Conservation (phyloP, 2,113 vertebrate species). For the Albula goreensis region DNA sequence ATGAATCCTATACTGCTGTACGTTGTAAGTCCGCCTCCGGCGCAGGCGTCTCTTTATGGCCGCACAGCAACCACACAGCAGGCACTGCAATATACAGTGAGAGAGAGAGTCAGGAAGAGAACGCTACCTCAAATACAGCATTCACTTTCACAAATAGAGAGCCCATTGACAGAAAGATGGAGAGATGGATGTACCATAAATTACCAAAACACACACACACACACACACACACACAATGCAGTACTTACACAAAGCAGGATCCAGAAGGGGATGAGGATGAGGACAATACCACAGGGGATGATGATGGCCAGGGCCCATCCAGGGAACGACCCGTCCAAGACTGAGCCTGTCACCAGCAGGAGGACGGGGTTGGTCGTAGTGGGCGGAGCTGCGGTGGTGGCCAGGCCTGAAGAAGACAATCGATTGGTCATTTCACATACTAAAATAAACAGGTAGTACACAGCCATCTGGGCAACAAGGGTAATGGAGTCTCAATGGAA, state of each 20-base stretch:
- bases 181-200: no score
- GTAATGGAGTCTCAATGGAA: no score
- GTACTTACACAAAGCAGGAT: slow-evolving; percentile 23
- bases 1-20: slow-evolving; percentile 5
- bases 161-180: no score
- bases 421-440: no score
- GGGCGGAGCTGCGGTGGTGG: not conserved
- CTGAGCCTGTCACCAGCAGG: not conserved
- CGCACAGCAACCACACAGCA: slow-evolving; percentile 32
- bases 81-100: not conserved
- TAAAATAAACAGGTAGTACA: no score
- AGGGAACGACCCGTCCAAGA: not conserved
- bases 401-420: not conserved
- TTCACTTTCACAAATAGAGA: no score
- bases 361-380: not conserved
- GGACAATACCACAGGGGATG: slow-evolving; percentile 18
- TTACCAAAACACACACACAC: not conserved
- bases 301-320: slow-evolving; percentile 25
- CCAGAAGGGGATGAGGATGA: slow-evolving; percentile 18
- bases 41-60: slow-evolving; percentile 9
- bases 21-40: slow-evolving; percentile 1
- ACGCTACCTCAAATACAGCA: no score
- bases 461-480: no score
- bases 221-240: not conserved
- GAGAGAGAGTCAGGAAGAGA: not conserved